phyloP scores from a whole-genome alignment of 1,140 invertebrate genomes.

The Drosophila kepulauana region DNA sequence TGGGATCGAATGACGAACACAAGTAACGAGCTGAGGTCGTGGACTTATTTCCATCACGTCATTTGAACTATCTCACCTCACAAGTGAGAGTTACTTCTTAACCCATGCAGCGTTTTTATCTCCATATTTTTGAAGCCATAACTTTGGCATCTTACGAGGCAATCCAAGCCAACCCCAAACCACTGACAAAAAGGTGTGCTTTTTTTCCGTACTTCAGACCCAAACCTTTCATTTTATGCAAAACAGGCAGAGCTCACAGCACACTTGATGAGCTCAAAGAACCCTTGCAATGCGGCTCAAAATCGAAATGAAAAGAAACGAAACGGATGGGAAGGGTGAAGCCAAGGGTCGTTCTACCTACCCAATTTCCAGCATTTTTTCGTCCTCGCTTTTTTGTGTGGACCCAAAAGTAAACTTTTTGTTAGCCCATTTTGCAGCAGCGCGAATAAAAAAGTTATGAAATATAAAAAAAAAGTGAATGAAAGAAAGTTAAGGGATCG shows the following conservation, averaged over 20 bases:
- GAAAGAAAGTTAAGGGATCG: slow-evolving; percentile 36
- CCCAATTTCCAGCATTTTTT: slow-evolving; percentile 25
- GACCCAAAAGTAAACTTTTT: slow-evolving; percentile 73
- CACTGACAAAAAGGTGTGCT: slow-evolving; percentile 44
- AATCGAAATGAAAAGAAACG: slow-evolving; percentile 64
- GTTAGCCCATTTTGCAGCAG: slow-evolving; percentile 45
- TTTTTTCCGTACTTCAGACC: slow-evolving; percentile 16
- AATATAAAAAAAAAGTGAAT: slow-evolving; percentile 61
- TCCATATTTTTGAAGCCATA: slow-evolving; percentile 36
- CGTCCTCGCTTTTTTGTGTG: slow-evolving; percentile 13
- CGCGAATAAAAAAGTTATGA: slow-evolving; percentile 69
- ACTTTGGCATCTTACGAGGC: slow-evolving; percentile 50
- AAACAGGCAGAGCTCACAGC: slow-evolving; percentile 53
- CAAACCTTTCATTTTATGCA: slow-evolving; percentile 64
- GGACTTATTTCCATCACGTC: neutral
- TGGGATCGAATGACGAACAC: slow-evolving; percentile 22
- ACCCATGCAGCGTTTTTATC: neutral
- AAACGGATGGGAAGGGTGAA: slow-evolving; percentile 42
- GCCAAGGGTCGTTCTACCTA: slow-evolving; percentile 21
- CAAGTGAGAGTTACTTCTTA: neutral
- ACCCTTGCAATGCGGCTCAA: slow-evolving; percentile 39
- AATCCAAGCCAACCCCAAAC: neutral
- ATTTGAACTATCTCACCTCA: neutral
- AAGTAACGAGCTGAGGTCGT: neutral
- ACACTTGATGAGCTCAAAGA: slow-evolving; percentile 51